Conservation (phyloP, 2,113 vertebrate species). For the Sciurus niger region DNA sequence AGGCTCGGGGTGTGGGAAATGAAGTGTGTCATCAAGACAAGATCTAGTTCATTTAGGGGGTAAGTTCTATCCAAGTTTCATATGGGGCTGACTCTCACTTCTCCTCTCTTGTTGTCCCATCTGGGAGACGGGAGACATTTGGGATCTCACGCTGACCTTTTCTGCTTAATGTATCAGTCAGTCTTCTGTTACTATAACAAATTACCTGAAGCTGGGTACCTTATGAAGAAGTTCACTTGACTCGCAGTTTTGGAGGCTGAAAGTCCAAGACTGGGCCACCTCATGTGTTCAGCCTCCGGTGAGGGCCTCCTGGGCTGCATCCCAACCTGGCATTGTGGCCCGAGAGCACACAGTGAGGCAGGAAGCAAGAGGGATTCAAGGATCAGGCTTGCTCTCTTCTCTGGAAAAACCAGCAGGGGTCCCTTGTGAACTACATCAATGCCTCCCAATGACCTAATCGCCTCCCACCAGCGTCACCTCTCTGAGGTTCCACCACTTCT, state of each 20-base stretch:
- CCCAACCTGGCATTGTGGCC: neutral
- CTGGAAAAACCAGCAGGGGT: neutral
- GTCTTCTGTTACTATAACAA: neutral
- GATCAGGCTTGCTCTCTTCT: neutral
- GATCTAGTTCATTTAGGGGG: neutral
- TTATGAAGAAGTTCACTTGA: neutral
- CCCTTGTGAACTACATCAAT: neutral
- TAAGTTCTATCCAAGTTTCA: neutral
- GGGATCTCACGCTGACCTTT: neutral
- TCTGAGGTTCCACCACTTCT: neutral
- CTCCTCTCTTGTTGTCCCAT: neutral
- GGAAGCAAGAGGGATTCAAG: neutral
- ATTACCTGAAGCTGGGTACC: neutral
- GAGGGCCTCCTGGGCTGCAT: neutral
- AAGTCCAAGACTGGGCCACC: neutral
- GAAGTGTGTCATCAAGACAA: neutral
- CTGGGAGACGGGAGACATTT: neutral
- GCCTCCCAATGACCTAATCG: neutral
- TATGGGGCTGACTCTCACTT: neutral
- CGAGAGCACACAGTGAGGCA: too few relatives aligned
- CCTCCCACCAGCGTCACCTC: neutral
- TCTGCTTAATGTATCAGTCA: too few relatives aligned
- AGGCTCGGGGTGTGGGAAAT: neutral
- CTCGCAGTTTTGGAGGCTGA: neutral
- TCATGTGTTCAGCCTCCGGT: neutral